Percentiles rank a stretch among this genome's conserved stretches.
Evolutionary conservation across 2,888 invertebrate species (phyloP).

Genomic region (Amphipoea lucens): DNA sequence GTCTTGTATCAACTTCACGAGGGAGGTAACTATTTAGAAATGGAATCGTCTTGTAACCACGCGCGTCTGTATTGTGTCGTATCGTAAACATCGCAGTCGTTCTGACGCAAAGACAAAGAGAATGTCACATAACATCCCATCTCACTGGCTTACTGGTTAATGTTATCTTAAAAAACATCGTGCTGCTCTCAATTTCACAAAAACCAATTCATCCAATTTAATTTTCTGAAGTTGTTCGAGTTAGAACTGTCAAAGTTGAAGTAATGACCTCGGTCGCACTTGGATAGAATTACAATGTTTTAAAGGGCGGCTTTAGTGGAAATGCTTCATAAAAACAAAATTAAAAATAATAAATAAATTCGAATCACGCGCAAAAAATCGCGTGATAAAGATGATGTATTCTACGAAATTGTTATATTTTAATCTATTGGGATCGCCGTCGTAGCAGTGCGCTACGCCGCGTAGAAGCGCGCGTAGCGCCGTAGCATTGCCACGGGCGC

Average conservation of each 20-base stretch:
- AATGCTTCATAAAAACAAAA: slow-evolving; percentile 24
- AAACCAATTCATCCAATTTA: slow-evolving; percentile 50
- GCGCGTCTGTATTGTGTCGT: slow-evolving; percentile 24
- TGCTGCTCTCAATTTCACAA: slow-evolving; percentile 32
- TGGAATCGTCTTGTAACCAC: slow-evolving; percentile 33
- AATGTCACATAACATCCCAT: slow-evolving; percentile 32
- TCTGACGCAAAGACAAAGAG: slow-evolving; percentile 33
- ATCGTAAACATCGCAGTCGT: slow-evolving; percentile 43
- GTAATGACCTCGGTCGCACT: slow-evolving; percentile 48
- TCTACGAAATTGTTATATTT: slow-evolving; percentile 14
- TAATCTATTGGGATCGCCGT: slow-evolving; percentile 30
- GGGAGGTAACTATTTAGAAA: slow-evolving; percentile 47
- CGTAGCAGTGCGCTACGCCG: slow-evolving; percentile 2
- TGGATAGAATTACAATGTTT: slow-evolving; percentile 47
- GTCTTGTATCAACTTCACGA: slow-evolving; percentile 20
- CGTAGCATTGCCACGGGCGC: slow-evolving; percentile 48
- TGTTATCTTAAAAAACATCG: slow-evolving; percentile 35
- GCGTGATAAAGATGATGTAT: slow-evolving; percentile 1
- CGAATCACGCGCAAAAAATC: no score
- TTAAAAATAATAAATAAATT: neutral
- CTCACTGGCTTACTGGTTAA: slow-evolving; percentile 35
- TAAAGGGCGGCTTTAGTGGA: slow-evolving; percentile 36
- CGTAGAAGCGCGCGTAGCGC: slow-evolving; percentile 9
- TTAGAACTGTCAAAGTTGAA: slow-evolving; percentile 52
- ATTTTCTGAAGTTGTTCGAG: slow-evolving; percentile 48